Evolutionary conservation across 2,113 vertebrate species (phyloP).

Genomic region (Austrofundulus limnaeus): DNA sequence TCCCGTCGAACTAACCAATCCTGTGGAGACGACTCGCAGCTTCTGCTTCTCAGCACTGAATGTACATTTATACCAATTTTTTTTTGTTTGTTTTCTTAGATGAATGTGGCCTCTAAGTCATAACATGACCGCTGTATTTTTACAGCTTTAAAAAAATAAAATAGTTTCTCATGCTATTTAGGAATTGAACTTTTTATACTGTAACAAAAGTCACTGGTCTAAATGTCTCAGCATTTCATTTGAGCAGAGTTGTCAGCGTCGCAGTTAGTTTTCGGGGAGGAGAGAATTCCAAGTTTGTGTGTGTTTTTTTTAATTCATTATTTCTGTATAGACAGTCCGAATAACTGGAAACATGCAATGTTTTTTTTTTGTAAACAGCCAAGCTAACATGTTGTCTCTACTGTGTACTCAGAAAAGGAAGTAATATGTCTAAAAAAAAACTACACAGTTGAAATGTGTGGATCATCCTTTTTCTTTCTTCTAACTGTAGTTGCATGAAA

Average conservation of each 20-base stretch:
- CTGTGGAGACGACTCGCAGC: slow-evolving; percentile 25
- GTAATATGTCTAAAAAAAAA: slow-evolving; percentile 34
- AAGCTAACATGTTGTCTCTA: slow-evolving; percentile 23
- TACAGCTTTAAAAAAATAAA: neutral
- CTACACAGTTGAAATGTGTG: slow-evolving; percentile 41
- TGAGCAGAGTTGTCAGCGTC: slow-evolving; percentile 23
- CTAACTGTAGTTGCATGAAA: too few species aligned
- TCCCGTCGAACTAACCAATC: slow-evolving; percentile 30
- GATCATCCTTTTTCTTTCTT: slow-evolving; percentile 26
- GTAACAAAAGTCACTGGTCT: slow-evolving; percentile 22
- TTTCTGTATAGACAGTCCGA: slow-evolving; percentile 19
- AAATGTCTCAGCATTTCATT: slow-evolving; percentile 29
- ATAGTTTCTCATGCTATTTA: slow-evolving; percentile 25
- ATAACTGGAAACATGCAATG: slow-evolving; percentile 42
- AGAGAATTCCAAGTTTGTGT: slow-evolving; percentile 10
- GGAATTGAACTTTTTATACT: slow-evolving; percentile 30
- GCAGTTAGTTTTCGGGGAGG: slow-evolving; percentile 4
- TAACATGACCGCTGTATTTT: slow-evolving; percentile 30
- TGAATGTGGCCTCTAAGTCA: slow-evolving; percentile 24
- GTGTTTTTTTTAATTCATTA: slow-evolving; percentile 5
- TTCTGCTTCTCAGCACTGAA: slow-evolving; percentile 46
- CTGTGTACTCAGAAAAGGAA: slow-evolving; percentile 13
- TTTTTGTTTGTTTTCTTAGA: slow-evolving; percentile 15
- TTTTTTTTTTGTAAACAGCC: slow-evolving; percentile 36
- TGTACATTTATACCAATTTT: slow-evolving; percentile 47